Base-by-base conservation (phyloP, 2,797 vertebrate genomes). In the Serranus cabrilla region DNA sequence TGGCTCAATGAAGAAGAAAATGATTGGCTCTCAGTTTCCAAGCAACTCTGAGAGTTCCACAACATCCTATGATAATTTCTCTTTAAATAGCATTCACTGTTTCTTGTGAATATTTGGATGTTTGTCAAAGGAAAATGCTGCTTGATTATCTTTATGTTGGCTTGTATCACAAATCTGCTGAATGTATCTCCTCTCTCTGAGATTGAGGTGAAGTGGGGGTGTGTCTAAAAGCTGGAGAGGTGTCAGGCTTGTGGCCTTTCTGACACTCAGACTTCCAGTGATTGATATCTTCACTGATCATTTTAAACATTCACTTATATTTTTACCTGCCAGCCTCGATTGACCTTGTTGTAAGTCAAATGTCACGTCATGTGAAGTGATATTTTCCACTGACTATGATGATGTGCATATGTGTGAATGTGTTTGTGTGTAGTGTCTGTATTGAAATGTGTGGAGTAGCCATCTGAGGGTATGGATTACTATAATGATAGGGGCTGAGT, bases 401-500 rank as follows among this genome's bases (percentile, higher is more conserved):
- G 68, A 85, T 80, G 68, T 76, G 66, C 61, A 78, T 69, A 65
- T 37, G 73, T 84, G 82, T 80, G 87, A 85, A 84, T 84, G 79
- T 82, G 64, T 49, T 11, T 70, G 72, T 81, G 62, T 80, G 6
- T 52, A 60, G 66, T 79, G 78, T 52, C 66, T 68, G 74, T 71
- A 82, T 76, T 82, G 78, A 81, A 81, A 88, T 85, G 80, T 86
- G 71, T 62, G 17, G 64, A 55, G 57, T 74, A 64, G 74, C 78
- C 77, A 74, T 94, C 92, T 96, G 94, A 95, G 89, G 89, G 95
- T 97, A 96, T 97, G 95, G 97, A 98, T 98, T 97, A 96, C 93
- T 94, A 87, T 92, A 60, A 93, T 95, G 95, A 98, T 96, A 93
- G 94, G 92, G 93, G 80, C 64, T 90, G 87, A 93, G 90, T 92